Evolutionary conservation across 2,888 invertebrate species (phyloP).

Genomic region (Osedax fenrisi): DNA sequence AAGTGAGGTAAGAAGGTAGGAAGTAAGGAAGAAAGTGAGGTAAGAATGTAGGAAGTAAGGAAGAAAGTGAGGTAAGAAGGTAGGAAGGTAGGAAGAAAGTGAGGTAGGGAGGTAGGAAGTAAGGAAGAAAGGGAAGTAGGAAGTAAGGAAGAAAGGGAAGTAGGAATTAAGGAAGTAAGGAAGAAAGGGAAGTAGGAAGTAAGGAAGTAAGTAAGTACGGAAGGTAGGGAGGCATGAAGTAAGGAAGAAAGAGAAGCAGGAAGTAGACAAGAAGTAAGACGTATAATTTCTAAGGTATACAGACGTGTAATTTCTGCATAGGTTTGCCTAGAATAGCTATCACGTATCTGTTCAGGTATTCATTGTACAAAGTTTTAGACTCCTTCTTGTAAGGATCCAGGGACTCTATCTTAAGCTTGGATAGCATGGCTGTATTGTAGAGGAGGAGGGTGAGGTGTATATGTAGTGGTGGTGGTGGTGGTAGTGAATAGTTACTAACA

Average conservation of each 20-base stretch:
- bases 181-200: neutral
- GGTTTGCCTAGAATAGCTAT: conserved; percentile 86
- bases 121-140: neutral
- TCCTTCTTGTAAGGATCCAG: conserved; percentile 77
- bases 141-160: conserved; percentile 2
- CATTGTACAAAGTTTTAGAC: conserved; percentile 75
- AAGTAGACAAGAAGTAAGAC: neutral
- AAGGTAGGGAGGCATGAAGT: neutral
- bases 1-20: neutral
- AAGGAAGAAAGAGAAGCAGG: neutral
- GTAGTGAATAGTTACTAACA: too few relatives aligned
- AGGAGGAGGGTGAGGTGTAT: too few relatives aligned
- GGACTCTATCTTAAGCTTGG: conserved; percentile 75
- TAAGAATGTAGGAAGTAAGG: conserved; percentile 4
- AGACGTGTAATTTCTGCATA: conserved; percentile 74
- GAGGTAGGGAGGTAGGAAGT: neutral
- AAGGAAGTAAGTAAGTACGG: neutral
- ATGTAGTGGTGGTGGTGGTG: too few relatives aligned
- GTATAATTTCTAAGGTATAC: conserved; percentile 38
- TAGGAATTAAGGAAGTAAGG: neutral
- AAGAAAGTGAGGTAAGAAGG: conserved; percentile 13
- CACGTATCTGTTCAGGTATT: conserved; percentile 79
- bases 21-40: neutral
- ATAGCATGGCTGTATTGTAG: conserved; percentile 63
- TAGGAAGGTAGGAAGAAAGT: conserved; percentile 1